Conservation (phyloP, 2,113 vertebrate genomes). For the Nibea albiflora region DNA sequence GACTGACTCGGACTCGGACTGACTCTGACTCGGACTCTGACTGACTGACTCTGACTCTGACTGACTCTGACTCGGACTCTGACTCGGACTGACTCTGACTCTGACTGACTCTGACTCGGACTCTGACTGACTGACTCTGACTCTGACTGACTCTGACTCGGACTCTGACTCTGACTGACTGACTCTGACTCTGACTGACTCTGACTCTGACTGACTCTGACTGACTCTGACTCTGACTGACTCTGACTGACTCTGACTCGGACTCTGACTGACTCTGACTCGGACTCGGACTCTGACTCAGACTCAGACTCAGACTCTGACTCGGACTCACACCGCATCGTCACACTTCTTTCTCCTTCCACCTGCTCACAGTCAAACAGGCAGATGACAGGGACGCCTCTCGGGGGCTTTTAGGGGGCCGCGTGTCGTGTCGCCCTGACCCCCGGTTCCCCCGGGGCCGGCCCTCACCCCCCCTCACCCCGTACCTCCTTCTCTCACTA, state of each 20-base stretch:
- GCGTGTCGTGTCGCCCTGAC: slow-evolving; percentile 35
- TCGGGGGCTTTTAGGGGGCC: slow-evolving; percentile 45
- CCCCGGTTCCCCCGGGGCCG: slow-evolving; percentile 34
- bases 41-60: too few relatives aligned
- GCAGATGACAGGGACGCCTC: slow-evolving; percentile 64
- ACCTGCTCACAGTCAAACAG: slow-evolving; percentile 41
- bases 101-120: background rate
- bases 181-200: background rate
- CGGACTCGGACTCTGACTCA: background rate
- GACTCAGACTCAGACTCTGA: too few relatives aligned
- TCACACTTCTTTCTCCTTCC: background rate
- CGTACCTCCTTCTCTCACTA: slow-evolving; percentile 12
- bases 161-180: too few relatives aligned
- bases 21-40: background rate
- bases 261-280: too few relatives aligned
- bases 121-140: too few relatives aligned
- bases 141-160: background rate
- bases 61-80: background rate
- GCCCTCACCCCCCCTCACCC: background rate
- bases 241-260: too few relatives aligned
- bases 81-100: too few relatives aligned
- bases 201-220: background rate
- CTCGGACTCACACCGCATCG: background rate
- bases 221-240: too few relatives aligned
- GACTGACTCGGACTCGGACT: too few relatives aligned